Conservation (phyloP, 2,113 vertebrate species). For the Nerophis lumbriciformis region DNA sequence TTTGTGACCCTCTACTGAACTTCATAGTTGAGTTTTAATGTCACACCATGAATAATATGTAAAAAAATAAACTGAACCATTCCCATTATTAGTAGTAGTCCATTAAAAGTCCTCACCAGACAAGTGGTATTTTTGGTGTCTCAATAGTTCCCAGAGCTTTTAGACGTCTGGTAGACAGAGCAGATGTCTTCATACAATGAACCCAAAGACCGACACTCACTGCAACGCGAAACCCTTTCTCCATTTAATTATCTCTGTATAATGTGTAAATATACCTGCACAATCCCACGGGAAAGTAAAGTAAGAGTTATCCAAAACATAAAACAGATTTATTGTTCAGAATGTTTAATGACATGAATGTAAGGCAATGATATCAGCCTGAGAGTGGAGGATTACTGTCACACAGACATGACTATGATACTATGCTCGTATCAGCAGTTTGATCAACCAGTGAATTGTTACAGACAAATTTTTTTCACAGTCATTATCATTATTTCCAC, state of each 20-base stretch:
- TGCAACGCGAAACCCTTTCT: conserved; percentile 23
- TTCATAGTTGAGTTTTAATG: too few relatives aligned
- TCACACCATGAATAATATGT: too few relatives aligned
- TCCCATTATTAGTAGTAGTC: too few relatives aligned
- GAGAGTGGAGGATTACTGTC: conserved; percentile 3
- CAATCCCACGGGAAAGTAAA: conserved; percentile 3
- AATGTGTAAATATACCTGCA: conserved; percentile 4
- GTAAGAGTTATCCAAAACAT: conserved; percentile 12
- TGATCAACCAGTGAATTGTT: conserved; percentile 11
- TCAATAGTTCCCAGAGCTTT: conserved; percentile 41
- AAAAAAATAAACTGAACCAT: too few relatives aligned
- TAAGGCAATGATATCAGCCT: background rate
- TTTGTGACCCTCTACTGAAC: too few relatives aligned
- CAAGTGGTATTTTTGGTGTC: conserved; percentile 43
- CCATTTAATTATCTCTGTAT: conserved; percentile 8
- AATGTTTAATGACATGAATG: conserved; percentile 11
- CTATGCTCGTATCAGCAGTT: background rate
- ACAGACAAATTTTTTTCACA: background rate
- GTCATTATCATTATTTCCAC: conserved; percentile 38
- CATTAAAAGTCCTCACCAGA: conserved; percentile 43
- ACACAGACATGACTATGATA: background rate
- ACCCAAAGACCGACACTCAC: conserved; percentile 26
- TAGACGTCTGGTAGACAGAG: conserved; percentile 35
- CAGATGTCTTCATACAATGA: conserved; percentile 59
- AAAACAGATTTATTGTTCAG: conserved; percentile 9